A percentile compares a stretch with the other conserved stretches of the same genome.
phyloP scores from a whole-genome alignment of 1,140 invertebrate species.

The Cydia splendana region DNA sequence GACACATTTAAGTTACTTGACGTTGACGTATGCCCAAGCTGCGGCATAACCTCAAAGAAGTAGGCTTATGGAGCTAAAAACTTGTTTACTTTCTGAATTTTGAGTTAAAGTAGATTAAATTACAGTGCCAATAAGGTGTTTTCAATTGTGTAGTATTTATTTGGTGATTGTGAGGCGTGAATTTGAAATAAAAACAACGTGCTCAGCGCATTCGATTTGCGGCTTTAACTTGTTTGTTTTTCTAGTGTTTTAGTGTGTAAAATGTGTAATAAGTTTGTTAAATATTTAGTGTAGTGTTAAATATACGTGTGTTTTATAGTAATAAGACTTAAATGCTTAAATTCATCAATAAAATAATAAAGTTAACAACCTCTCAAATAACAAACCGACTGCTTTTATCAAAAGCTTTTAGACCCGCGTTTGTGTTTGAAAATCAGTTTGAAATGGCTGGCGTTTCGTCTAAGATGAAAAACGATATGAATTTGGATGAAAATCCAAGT shows the following conservation, averaged over 20 bases:
- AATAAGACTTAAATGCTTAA: constrained; percentile 33
- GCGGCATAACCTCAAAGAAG: constrained; percentile 6
- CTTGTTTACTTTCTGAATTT: background rate
- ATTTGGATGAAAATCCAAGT: constrained; percentile 49
- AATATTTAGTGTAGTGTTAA: background rate
- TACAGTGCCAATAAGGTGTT: background rate
- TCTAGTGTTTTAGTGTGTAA: background rate
- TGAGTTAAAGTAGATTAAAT: background rate
- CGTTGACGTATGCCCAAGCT: constrained; percentile 11
- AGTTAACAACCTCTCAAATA: constrained; percentile 24
- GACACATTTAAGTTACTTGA: background rate
- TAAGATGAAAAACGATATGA: constrained; percentile 52
- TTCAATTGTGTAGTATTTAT: background rate
- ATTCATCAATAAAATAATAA: constrained; percentile 37
- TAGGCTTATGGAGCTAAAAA: constrained; percentile 3
- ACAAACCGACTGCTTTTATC: constrained; percentile 15
- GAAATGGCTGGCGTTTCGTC: constrained; percentile 47
- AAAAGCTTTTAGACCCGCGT: background rate
- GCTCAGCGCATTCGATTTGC: background rate
- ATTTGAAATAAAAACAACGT: constrained; percentile 10
- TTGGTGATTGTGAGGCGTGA: background rate
- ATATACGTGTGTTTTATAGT: background rate
- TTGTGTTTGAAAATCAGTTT: constrained; percentile 36
- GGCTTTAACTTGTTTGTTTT: constrained; percentile 19
- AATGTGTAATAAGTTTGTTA: background rate